A percentile compares a stretch with the other conserved stretches of the same genome.
These are phyloP conservation scores for Myotis findleyi DNA, from an alignment of 2,797 vertebrate genomes.

Conservation along the genomic window DNA sequence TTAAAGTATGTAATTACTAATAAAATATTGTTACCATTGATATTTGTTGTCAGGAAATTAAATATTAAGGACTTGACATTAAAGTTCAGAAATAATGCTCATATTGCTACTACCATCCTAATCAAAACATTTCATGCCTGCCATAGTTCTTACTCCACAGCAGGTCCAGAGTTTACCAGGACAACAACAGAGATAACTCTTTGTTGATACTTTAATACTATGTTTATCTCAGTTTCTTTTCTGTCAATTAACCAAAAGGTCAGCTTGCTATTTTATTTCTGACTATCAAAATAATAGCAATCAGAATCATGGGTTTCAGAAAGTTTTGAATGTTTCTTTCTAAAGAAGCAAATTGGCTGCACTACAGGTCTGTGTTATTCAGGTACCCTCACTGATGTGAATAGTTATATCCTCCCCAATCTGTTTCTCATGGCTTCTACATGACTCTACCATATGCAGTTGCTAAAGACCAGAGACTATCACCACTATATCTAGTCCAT, in stretches of 20 bases:
- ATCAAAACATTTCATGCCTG: neutral
- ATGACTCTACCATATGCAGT: neutral
- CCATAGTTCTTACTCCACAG: neutral
- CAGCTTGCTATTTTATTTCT: neutral
- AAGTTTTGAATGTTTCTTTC: neutral
- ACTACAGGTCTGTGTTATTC: neutral
- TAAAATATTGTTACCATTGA: neutral
- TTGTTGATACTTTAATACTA: neutral
- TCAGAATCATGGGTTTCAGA: slow-evolving; percentile 5
- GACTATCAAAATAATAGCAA: neutral
- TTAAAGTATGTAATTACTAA: neutral
- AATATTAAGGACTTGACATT: neutral
- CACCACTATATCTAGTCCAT: neutral
- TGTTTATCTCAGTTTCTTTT: slow-evolving; percentile 14
- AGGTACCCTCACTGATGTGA: neutral
- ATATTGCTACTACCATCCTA: neutral
- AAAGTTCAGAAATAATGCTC: slow-evolving; percentile 19
- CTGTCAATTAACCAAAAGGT: neutral
- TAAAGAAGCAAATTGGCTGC: slow-evolving; percentile 1
- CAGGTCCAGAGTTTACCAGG: neutral
- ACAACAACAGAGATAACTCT: neutral
- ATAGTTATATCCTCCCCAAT: neutral
- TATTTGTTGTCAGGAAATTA: neutral
- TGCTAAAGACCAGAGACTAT: neutral
- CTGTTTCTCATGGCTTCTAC: neutral